Evolutionary conservation across 2,113 vertebrate species (phyloP).

Genomic region (Mystacornis crossleyi): DNA sequence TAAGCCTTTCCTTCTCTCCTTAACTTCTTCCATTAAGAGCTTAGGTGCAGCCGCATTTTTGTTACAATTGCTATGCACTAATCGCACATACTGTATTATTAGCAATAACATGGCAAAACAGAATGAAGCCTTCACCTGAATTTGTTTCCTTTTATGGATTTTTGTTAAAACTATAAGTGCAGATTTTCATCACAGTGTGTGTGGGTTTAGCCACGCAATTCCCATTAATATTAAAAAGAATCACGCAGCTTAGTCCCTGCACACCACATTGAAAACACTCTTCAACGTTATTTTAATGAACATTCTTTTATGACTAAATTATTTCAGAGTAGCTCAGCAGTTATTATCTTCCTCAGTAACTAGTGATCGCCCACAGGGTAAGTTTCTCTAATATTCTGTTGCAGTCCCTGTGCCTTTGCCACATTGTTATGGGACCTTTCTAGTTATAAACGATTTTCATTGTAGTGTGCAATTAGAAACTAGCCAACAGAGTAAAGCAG

Average conservation of each 20-base stretch:
- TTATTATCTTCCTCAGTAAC: constrained; percentile 63
- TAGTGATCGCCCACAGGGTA: constrained; percentile 23
- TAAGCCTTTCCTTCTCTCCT: neutral
- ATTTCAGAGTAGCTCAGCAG: constrained; percentile 53
- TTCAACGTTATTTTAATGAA: constrained; percentile 73
- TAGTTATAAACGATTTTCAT: constrained; percentile 55
- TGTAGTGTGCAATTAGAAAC: constrained; percentile 29
- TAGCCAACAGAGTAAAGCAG: constrained; percentile 2
- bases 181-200: constrained; percentile 8
- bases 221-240: constrained; percentile 59
- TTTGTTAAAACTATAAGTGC: neutral
- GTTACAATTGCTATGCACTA: neutral
- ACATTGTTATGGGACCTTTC: constrained; percentile 44
- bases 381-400: constrained; percentile 58
- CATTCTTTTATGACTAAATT: constrained; percentile 67
- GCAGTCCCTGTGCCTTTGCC: constrained; percentile 3
- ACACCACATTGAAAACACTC: constrained; percentile 41
- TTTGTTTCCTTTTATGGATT: constrained; percentile 22
- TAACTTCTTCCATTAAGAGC: neutral
- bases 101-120: constrained; percentile 10
- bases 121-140: neutral
- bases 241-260: constrained; percentile 14
- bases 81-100: neutral
- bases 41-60: neutral
- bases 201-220: neutral